Base-by-base conservation (phyloP, 2,113 vertebrate genomes). In the Saccopteryx bilineata region DNA sequence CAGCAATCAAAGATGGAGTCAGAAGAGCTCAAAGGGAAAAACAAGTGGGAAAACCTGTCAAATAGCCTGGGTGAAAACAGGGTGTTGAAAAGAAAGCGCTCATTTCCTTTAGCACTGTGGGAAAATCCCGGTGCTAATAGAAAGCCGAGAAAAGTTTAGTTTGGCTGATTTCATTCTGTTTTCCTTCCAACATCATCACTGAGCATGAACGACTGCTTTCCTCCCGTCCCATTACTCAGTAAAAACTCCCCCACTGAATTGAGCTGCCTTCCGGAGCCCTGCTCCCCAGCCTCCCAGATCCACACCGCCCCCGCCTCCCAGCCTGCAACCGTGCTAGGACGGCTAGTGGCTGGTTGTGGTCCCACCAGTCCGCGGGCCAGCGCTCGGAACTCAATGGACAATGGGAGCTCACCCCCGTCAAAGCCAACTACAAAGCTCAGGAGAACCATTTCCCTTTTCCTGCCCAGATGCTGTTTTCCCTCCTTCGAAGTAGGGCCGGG, bases 401-500 rank as follows among this genome's bases (percentile, higher is more conserved):
- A 97, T 96, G 89, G 87, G 87, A 96, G 90, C 88, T 78, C 96
- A 82, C 85, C 83, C 95, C 93, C 72, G 83, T 89, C 93, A 50
- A 72, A 84, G 61, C 92, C 65, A 87, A 92, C 97, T 87, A 94
- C 94, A 89, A 93, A 96, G 97, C 97, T 93, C 96, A 90, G 88
- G 92, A 95, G 96, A 93, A 86, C 93, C 96, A 96, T 97, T 97
- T 97, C 97, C 97, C 97, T 97, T 97, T 97, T 97, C 97, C 97
- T 97, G 97, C 96, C 96, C 96, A 97, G 92, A 96, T 95, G 97
- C 94, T 95, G 94, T 87, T 87, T 80, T 90, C 85, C 94, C 95
- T 82, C 60, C 92, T 94, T 90, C 66, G 65, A 93, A 83, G 95
- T 79, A 23, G 58, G 75, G 93, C 66, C 85, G 61, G 15, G 24